Conservation (phyloP, 2,113 vertebrate genomes). For the Heterocephalus glaber region DNA sequence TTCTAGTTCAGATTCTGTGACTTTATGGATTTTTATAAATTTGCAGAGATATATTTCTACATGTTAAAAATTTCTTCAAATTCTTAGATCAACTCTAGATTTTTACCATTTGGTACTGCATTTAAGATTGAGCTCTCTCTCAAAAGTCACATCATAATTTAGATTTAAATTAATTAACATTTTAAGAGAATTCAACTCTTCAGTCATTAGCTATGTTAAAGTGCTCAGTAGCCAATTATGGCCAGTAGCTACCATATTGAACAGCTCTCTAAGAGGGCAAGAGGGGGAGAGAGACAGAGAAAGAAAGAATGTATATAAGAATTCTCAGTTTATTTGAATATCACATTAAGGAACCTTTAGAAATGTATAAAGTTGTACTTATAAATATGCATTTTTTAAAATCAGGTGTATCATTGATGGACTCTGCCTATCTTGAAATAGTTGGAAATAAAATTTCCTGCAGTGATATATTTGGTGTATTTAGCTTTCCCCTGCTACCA, state of each 20-base stretch:
- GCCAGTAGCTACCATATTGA: not conserved
- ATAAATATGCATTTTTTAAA: conserved; percentile 38
- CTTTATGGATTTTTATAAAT: conserved; percentile 44
- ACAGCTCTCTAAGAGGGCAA: not conserved
- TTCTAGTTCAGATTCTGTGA: not conserved
- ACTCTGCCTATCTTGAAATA: conserved; percentile 20
- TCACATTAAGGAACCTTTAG: conserved; percentile 40
- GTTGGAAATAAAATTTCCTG: conserved; percentile 51
- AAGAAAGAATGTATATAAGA: not conserved
- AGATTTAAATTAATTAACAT: not conserved
- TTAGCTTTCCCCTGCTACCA: not conserved
- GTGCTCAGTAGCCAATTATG: not conserved
- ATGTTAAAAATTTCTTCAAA: conserved; percentile 36
- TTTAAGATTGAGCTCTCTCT: conserved; percentile 17
- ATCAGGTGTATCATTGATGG: not conserved
- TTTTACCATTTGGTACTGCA: conserved; percentile 34
- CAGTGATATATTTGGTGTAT: conserved; percentile 1
- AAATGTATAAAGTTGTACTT: conserved; percentile 41
- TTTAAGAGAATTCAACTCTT: not conserved
- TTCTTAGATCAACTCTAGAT: conserved; percentile 36
- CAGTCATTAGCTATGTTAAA: not conserved
- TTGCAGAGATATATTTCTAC: conserved; percentile 43
- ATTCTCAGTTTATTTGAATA: conserved; percentile 47
- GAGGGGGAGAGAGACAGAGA: not conserved
- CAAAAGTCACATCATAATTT: not conserved